Percentiles rank a stretch among this genome's conserved stretches.
These are phyloP conservation scores for Drosophila mercatorum DNA, from an alignment of 2,888 invertebrate genomes.

Conservation along the genomic window DNA sequence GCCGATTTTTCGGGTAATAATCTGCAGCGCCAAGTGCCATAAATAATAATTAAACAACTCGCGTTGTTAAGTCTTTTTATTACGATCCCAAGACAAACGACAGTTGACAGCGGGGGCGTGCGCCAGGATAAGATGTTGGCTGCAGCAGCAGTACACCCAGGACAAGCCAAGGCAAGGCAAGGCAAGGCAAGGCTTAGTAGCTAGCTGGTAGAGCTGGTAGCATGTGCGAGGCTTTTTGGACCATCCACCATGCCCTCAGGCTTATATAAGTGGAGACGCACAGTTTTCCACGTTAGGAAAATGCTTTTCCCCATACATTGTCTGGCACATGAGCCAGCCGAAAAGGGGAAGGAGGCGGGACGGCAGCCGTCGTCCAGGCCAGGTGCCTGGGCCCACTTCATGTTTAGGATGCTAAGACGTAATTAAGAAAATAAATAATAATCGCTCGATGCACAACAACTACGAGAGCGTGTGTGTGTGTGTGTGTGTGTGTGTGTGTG, in stretches of 20 bases:
- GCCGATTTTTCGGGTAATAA: constrained; percentile 61
- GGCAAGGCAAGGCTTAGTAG: constrained; percentile 69
- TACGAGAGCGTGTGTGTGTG: constrained; percentile 22
- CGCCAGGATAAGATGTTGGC: constrained; percentile 66
- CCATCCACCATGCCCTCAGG: constrained; percentile 2
- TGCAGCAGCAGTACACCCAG: constrained; percentile 2
- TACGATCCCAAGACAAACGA: constrained; percentile 73
- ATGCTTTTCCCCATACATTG: constrained; percentile 50
- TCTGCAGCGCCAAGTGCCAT: constrained; percentile 74
- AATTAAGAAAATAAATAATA: constrained; percentile 83
- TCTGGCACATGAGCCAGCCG: constrained; percentile 62
- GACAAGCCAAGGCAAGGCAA: constrained; percentile 20
- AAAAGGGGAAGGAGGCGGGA: constrained; percentile 6
- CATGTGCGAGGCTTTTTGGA: constrained; percentile 64
- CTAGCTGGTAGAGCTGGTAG: constrained; percentile 49
- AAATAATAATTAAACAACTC: constrained; percentile 82
- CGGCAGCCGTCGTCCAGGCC: constrained; percentile 39
- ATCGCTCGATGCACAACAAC: constrained; percentile 69
- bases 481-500: constrained; percentile 15
- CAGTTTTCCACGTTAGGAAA: constrained; percentile 67
- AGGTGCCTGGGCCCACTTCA: constrained; percentile 64
- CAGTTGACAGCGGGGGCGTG: constrained; percentile 61
- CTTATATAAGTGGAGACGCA: constrained; percentile 45
- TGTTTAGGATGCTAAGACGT: constrained; percentile 69
- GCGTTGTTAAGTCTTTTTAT: constrained; percentile 80